A percentile compares a stretch with the other conserved stretches of the same genome.
phyloP scores from a whole-genome alignment of 2,113 vertebrate genomes.

The Cisticola juncidis region DNA sequence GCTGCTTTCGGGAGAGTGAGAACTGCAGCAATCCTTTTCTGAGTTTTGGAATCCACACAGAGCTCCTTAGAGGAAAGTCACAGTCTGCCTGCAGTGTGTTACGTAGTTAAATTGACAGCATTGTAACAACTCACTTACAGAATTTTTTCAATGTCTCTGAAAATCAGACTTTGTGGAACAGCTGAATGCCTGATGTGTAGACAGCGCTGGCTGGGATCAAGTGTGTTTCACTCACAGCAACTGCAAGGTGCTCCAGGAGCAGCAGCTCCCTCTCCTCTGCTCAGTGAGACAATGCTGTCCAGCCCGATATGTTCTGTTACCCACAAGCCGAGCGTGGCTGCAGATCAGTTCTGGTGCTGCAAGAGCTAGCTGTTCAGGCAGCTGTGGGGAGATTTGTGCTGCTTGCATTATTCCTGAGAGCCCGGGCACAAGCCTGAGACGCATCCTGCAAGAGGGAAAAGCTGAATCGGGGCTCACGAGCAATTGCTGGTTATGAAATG shows the following conservation, averaged over 20 bases:
- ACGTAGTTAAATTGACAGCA: not conserved
- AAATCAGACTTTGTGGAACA: not conserved
- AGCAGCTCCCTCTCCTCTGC: not conserved
- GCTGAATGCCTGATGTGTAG: not conserved
- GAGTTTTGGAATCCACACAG: not conserved
- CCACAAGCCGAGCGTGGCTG: not conserved
- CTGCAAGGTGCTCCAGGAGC: not conserved
- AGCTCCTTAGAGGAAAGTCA: not conserved
- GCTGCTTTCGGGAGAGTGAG: not conserved
- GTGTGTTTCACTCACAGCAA: not conserved
- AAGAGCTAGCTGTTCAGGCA: not conserved
- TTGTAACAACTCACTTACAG: not conserved
- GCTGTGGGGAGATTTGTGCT: not conserved
- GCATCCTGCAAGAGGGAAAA: not conserved
- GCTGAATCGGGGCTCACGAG: not conserved
- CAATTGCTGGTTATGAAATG: not conserved
- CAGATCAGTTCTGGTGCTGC: not conserved
- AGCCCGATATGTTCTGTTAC: not conserved
- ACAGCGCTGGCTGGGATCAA: not conserved
- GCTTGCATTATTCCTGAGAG: not conserved
- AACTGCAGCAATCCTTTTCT: not conserved
- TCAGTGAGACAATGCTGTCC: rapidly evolving
- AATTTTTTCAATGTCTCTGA: not conserved
- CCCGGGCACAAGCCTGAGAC: conserved; percentile 10
- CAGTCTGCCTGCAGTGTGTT: not conserved